phyloP scores from a whole-genome alignment of 1,140 invertebrate genomes.

The Acromyrmex echinatior region DNA sequence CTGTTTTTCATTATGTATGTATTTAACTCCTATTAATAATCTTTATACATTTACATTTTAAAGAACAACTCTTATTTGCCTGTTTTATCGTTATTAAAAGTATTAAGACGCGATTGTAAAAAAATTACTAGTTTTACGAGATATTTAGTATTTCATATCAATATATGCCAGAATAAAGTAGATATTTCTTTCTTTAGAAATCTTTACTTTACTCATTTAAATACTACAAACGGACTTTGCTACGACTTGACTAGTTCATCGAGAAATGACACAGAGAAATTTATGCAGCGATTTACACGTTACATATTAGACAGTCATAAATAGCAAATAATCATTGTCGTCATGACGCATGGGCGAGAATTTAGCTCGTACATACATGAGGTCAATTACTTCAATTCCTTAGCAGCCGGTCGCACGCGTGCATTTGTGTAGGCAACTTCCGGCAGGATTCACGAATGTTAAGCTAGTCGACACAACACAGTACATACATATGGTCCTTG shows the following conservation, averaged over 20 bases:
- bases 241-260: background rate
- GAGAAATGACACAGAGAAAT: background rate
- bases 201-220: background rate
- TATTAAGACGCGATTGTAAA: too few species aligned
- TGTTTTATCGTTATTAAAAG: too few species aligned
- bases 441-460: constrained; percentile 79
- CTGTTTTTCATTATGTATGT: too few species aligned
- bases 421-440: constrained; percentile 82
- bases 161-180: too few species aligned
- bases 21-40: too few species aligned
- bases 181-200: too few species aligned
- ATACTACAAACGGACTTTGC: background rate
- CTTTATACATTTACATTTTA: too few species aligned
- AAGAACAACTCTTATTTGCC: too few species aligned
- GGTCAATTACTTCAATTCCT: constrained; percentile 76
- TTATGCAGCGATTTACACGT: constrained; percentile 18
- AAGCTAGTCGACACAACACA: constrained; percentile 45
- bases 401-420: constrained; percentile 60
- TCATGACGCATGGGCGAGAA: constrained; percentile 68
- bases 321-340: constrained; percentile 70
- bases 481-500: constrained; percentile 57
- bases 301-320: constrained; percentile 72
- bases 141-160: too few species aligned
- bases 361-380: constrained; percentile 57
- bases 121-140: too few species aligned